phyloP scores from a whole-genome alignment of 2,113 vertebrate species.

The Eupsittula cactorum region DNA sequence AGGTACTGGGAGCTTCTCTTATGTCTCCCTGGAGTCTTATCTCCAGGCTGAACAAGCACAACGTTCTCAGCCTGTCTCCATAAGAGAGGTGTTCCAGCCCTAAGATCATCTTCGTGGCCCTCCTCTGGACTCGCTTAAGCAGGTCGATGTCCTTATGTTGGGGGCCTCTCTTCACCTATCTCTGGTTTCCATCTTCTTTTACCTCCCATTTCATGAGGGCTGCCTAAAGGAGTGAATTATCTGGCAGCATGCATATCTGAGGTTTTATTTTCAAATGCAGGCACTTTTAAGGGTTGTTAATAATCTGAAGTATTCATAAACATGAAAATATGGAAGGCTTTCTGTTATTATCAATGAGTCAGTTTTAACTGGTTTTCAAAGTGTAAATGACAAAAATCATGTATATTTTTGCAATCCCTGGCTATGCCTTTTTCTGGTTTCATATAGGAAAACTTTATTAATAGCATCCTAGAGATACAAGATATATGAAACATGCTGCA shows the following conservation, averaged over 20 bases:
- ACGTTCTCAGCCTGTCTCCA: not conserved
- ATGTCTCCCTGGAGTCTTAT: not conserved
- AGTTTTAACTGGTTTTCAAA: slow-evolving; percentile 1
- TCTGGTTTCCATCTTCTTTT: not conserved
- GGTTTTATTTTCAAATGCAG: not conserved
- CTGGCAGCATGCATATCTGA: not conserved
- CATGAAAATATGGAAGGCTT: not conserved
- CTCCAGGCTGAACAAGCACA: not conserved
- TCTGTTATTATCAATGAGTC: not conserved
- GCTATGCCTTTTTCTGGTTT: slow-evolving; percentile 16
- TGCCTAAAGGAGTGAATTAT: not conserved
- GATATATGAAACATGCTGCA: slow-evolving; percentile 16
- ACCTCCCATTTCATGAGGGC: not conserved
- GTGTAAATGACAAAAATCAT: not conserved
- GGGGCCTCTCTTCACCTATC: not conserved
- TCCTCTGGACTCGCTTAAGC: not conserved
- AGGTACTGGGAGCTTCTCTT: not conserved
- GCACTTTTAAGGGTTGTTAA: not conserved
- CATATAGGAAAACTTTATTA: slow-evolving; percentile 45
- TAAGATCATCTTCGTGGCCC: not conserved
- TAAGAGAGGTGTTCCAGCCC: not conserved
- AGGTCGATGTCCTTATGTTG: not conserved
- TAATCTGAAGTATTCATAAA: not conserved
- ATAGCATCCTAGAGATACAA: not conserved
- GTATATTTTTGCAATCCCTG: not conserved